Evolutionary conservation across 2,797 vertebrate genomes (phyloP).

Genomic region (Lacerta agilis): DNA sequence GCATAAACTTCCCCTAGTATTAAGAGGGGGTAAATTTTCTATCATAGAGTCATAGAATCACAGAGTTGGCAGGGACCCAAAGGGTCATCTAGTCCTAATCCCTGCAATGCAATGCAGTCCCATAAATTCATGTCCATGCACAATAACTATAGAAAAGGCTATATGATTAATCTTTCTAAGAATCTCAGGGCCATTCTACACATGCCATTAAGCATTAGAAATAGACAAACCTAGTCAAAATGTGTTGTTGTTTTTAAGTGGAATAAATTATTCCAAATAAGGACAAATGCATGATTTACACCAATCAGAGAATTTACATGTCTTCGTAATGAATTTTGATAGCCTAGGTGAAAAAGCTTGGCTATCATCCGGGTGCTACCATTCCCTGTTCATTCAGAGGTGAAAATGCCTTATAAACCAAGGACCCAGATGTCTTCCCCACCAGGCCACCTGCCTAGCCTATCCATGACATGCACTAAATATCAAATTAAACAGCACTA

Average conservation of each 20-base stretch:
- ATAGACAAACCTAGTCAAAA: not conserved
- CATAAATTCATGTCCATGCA: too few species aligned
- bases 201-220: not conserved
- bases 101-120: too few species aligned
- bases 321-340: not conserved
- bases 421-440: constrained; percentile 8
- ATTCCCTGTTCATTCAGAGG: not conserved
- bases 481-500: constrained; percentile 15
- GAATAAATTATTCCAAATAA: not conserved
- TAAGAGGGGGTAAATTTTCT: too few species aligned
- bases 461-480: constrained; percentile 1
- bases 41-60: too few species aligned
- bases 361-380: not conserved
- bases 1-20: not conserved
- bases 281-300: not conserved
- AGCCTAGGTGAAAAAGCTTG: not conserved
- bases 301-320: not conserved
- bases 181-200: not conserved
- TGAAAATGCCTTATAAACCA: not conserved
- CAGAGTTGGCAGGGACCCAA: too few species aligned
- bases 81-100: too few species aligned
- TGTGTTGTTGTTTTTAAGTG: too few species aligned
- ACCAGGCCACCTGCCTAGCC: not conserved
- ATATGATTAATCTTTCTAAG: not conserved
- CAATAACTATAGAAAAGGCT: too few species aligned